A percentile compares a stretch with the other conserved stretches of the same genome.
These are phyloP conservation scores for Cataglyphis cursor DNA, from an alignment of 2,888 invertebrate genomes.

Conservation along the genomic window DNA sequence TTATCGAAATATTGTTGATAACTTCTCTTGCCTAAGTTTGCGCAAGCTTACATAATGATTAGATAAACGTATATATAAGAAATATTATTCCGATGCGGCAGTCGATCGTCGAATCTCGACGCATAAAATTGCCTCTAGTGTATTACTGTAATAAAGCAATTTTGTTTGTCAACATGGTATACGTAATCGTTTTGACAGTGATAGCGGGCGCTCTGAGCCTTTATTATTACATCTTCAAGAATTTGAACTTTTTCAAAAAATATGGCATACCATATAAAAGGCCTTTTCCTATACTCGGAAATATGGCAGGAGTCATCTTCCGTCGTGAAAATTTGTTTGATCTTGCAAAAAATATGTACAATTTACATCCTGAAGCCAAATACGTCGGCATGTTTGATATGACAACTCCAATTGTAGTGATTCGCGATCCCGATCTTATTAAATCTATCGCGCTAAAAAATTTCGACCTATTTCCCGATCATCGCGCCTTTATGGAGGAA, in stretches of 20 bases:
- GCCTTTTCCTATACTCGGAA: constrained; percentile 62
- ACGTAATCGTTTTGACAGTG: constrained; percentile 10
- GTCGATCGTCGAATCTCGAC: no score
- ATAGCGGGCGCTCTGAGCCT: constrained; percentile 15
- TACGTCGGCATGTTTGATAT: constrained; percentile 77
- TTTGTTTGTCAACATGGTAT: constrained; percentile 2
- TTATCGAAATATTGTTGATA: neutral
- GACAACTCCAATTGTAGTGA: constrained; percentile 67
- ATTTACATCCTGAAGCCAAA: constrained; percentile 66
- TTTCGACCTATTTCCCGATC: constrained; percentile 69
- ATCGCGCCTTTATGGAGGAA: constrained; percentile 26
- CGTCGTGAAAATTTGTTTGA: constrained; percentile 47
- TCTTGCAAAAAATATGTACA: constrained; percentile 53
- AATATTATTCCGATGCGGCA: no score
- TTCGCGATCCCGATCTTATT: constrained; percentile 76
- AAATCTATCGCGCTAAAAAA: constrained; percentile 71
- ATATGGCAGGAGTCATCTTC: constrained; percentile 51
- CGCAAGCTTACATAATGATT: no score
- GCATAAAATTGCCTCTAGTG: no score
- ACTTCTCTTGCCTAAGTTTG: neutral
- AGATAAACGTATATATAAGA: no score
- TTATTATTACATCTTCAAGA: constrained; percentile 25
- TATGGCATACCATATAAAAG: constrained; percentile 65
- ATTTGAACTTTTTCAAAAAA: constrained; percentile 58
- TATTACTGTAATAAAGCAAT: no score